phyloP scores from a whole-genome alignment of 2,888 invertebrate species.

The Hirtodrosophila confusa region DNA sequence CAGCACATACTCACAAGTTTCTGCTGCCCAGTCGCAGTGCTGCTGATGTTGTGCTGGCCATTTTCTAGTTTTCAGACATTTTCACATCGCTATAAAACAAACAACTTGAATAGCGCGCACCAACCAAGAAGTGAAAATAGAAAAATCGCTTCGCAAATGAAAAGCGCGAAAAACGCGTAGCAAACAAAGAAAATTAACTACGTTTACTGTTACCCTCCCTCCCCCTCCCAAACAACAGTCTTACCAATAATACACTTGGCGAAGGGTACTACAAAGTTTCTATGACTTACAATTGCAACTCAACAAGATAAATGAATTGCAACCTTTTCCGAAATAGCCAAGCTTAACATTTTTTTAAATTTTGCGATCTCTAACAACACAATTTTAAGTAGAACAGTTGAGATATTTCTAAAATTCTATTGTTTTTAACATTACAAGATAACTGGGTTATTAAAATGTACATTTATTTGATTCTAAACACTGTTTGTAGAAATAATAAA shows the following conservation, averaged over 20 bases:
- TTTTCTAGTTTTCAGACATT: conserved; percentile 73
- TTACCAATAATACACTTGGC: conserved; percentile 30
- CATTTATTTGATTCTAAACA: too few relatives aligned
- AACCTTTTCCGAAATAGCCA: too few relatives aligned
- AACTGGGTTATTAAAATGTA: too few relatives aligned
- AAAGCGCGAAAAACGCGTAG: conserved; percentile 73
- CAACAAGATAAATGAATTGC: too few relatives aligned
- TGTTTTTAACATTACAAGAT: too few relatives aligned
- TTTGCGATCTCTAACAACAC: too few relatives aligned
- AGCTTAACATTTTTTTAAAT: too few relatives aligned
- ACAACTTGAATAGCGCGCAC: conserved; percentile 34
- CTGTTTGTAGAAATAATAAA: too few relatives aligned
- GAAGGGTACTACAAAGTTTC: conserved; percentile 29
- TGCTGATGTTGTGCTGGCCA: conserved; percentile 53
- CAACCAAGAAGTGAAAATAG: conserved; percentile 64
- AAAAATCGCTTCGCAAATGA: conserved; percentile 73
- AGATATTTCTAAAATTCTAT: too few relatives aligned
- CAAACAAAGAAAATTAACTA: conserved; percentile 68
- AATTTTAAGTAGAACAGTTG: too few relatives aligned
- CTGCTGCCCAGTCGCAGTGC: conserved; percentile 19
- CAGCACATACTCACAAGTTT: conserved; percentile 61
- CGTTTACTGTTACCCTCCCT: conserved; percentile 7
- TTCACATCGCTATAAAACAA: conserved; percentile 75
- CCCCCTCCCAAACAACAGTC: not conserved
- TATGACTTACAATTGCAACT: not conserved